A percentile compares a stretch with the other conserved stretches of the same genome.
Conservation (phyloP, 2,888 invertebrate species). For the Cordilura impudica region DNA sequence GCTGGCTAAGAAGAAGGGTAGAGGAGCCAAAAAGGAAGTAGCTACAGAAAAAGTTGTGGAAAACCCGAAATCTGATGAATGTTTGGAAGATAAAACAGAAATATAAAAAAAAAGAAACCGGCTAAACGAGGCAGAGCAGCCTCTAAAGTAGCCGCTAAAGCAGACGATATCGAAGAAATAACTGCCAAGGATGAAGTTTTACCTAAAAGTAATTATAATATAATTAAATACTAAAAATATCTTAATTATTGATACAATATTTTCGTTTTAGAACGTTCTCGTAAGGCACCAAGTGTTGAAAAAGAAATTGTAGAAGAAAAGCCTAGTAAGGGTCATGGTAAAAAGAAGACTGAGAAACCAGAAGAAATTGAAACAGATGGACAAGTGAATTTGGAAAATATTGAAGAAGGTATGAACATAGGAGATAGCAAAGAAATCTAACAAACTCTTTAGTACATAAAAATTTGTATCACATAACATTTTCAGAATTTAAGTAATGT, state of each 20-base stretch:
- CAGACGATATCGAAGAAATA: background rate
- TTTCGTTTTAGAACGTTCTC: conserved; percentile 44
- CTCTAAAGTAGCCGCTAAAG: conserved; percentile 52
- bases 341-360: conserved; percentile 49
- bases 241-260: background rate
- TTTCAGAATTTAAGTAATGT: too few species aligned
- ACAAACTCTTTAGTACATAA: too few species aligned
- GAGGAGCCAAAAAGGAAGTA: conserved; percentile 56
- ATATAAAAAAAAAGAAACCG: conserved; percentile 57
- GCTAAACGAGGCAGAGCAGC: conserved; percentile 58
- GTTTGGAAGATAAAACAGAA: conserved; percentile 6
- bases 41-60: conserved; percentile 5
- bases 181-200: conserved; percentile 26
- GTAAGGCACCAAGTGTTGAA: conserved; percentile 42
- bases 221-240: background rate
- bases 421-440: conserved; percentile 34
- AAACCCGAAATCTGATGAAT: background rate
- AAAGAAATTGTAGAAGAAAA: conserved; percentile 40
- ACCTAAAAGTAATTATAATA: conserved; percentile 47
- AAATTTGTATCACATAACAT: too few species aligned
- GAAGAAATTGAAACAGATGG: conserved; percentile 31
- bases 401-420: background rate
- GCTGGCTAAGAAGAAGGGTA: conserved; percentile 34
- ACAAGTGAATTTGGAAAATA: conserved; percentile 59
- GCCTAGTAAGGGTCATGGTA: conserved; percentile 56